Conservation (phyloP, 2,113 vertebrate genomes). For the Pipra filicauda region DNA sequence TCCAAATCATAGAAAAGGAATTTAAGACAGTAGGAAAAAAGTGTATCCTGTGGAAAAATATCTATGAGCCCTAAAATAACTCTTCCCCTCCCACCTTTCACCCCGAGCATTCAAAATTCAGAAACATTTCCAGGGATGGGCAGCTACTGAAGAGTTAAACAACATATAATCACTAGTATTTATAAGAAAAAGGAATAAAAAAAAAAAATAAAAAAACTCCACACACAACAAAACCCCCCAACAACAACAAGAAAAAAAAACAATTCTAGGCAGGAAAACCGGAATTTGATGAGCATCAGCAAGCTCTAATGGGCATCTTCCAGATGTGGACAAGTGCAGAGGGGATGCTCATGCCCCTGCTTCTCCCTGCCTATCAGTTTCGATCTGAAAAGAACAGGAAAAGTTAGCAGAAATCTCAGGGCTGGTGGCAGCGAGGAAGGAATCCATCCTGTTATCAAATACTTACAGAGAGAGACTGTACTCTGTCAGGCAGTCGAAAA, state of each 20-base stretch:
- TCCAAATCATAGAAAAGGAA: neutral
- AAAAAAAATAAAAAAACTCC: neutral
- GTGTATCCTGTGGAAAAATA: neutral
- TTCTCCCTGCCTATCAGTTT: neutral
- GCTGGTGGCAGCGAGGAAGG: neutral
- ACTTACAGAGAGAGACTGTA: constrained; percentile 21
- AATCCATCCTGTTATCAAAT: constrained; percentile 29
- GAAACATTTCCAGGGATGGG: neutral
- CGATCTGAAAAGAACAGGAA: neutral
- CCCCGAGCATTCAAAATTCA: neutral
- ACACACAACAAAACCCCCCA: neutral
- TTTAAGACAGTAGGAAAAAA: neutral
- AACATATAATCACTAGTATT: neutral
- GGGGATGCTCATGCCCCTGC: neutral
- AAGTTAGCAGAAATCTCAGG: neutral
- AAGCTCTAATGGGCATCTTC: neutral
- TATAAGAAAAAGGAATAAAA: neutral
- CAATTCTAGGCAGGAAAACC: neutral
- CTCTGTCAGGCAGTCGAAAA: constrained; percentile 49
- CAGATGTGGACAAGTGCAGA: neutral
- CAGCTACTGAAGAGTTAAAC: neutral
- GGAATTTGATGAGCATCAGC: neutral
- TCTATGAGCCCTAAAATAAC: neutral
- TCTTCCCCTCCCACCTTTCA: no score
- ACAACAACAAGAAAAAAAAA: neutral